These are phyloP conservation scores for Drosophila punjabiensis DNA, from an alignment of 1,140 invertebrate species.

Conservation along the genomic window DNA sequence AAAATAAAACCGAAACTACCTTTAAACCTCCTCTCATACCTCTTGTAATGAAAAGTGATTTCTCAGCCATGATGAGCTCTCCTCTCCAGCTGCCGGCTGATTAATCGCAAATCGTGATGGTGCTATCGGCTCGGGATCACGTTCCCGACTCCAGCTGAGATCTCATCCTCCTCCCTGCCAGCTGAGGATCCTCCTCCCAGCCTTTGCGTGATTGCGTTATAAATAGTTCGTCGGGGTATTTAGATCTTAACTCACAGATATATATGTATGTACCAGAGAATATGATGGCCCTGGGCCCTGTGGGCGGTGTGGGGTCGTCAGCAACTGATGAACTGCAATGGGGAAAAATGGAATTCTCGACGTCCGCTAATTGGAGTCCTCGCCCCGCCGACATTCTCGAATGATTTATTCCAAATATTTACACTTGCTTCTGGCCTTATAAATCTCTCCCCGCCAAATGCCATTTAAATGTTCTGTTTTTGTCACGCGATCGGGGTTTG, in stretches of 20 bases:
- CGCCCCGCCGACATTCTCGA: conserved; percentile 17
- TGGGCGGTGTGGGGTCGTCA: conserved; percentile 50
- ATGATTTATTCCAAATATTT: conserved; percentile 64
- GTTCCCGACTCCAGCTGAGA: conserved; percentile 55
- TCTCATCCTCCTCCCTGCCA: conserved; percentile 3
- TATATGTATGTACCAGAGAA: background rate
- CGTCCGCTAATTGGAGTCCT: conserved; percentile 37
- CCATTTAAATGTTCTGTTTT: conserved; percentile 30
- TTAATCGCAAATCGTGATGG: conserved; percentile 81
- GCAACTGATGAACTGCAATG: conserved; percentile 40
- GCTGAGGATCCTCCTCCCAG: background rate
- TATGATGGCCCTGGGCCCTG: conserved; percentile 16
- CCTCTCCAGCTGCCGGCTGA: conserved; percentile 57
- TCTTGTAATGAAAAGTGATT: conserved; percentile 70
- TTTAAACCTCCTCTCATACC: background rate
- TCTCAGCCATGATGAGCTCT: conserved; percentile 66
- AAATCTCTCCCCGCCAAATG: conserved; percentile 35
- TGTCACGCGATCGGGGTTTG: conserved; percentile 41
- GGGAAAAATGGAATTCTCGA: conserved; percentile 32
- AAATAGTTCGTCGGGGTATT: conserved; percentile 57
- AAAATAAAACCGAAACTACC: background rate
- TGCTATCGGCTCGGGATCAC: conserved; percentile 73
- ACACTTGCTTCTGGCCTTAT: conserved; percentile 41
- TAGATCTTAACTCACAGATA: conserved; percentile 44
- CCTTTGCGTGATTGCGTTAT: conserved; percentile 49